Evolutionary conservation across 53 echinoderm and acorn worm genomes (phyloP).

Genomic region (Paracentrotus lividus): DNA sequence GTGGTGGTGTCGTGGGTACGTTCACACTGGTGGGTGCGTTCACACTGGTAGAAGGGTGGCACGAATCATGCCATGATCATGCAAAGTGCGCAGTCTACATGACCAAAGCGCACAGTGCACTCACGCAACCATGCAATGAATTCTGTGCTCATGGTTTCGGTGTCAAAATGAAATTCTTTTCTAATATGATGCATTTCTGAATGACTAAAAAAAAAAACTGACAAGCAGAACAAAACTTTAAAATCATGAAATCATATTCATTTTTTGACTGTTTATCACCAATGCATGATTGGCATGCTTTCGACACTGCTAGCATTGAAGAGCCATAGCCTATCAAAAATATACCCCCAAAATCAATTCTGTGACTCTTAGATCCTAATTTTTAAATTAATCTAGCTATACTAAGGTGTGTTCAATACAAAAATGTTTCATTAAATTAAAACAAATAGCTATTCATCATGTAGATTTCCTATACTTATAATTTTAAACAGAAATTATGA

Average conservation of each 20-base stretch:
- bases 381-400: too few relatives aligned
- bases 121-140: constrained; percentile 61
- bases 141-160: constrained; percentile 48
- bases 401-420: too few relatives aligned
- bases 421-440: too few relatives aligned
- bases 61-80: constrained; percentile 41
- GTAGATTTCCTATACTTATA: too few relatives aligned
- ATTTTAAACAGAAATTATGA: too few relatives aligned
- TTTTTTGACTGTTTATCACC: neutral
- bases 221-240: constrained; percentile 9
- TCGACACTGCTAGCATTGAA: neutral
- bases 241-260: constrained; percentile 24
- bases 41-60: constrained; percentile 19
- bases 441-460: too few relatives aligned
- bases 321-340: neutral
- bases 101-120: constrained; percentile 50
- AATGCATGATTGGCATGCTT: constrained; percentile 47
- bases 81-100: constrained; percentile 52
- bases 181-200: constrained; percentile 43
- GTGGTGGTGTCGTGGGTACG: too few relatives aligned
- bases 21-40: neutral
- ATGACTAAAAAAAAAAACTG: too few relatives aligned
- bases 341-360: neutral
- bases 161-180: constrained; percentile 51
- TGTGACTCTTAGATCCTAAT: neutral